phyloP scores from a whole-genome alignment of 1,140 invertebrate genomes.

The Aphidius ervi region DNA sequence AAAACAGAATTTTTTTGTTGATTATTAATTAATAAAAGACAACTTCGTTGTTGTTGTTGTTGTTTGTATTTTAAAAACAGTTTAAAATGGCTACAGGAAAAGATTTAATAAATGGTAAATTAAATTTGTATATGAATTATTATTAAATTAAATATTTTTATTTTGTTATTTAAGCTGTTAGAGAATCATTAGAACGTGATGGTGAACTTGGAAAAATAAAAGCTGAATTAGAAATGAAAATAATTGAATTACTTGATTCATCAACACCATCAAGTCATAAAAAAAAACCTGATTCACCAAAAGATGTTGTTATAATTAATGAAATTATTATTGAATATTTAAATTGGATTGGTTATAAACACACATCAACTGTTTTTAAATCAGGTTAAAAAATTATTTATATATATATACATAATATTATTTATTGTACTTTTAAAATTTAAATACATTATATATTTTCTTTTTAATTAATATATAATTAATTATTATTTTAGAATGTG shows the following conservation, averaged over 20 bases:
- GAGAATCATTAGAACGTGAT: slow-evolving; percentile 45
- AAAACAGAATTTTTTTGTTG: neutral
- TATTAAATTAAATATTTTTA: slow-evolving; percentile 13
- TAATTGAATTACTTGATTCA: slow-evolving; percentile 46
- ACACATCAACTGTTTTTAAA: slow-evolving; percentile 43
- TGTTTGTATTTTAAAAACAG: slow-evolving; percentile 14
- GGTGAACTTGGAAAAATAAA: slow-evolving; percentile 47
- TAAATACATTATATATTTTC: slow-evolving; percentile 26
- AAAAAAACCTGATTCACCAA: slow-evolving; percentile 36
- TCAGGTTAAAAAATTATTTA: slow-evolving; percentile 35
- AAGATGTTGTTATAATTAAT: slow-evolving; percentile 46
- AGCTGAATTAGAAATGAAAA: slow-evolving; percentile 48
- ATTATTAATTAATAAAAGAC: slow-evolving; percentile 1
- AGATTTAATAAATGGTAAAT: slow-evolving; percentile 47
- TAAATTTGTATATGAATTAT: neutral
- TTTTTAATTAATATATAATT: slow-evolving; percentile 5
- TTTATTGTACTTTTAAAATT: slow-evolving; percentile 8
- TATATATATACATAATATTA: neutral
- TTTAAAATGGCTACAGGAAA: slow-evolving; percentile 43
- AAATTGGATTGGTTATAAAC: slow-evolving; percentile 53
- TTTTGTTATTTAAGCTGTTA: slow-evolving; percentile 40
- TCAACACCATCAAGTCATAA: slow-evolving; percentile 32
- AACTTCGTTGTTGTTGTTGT: neutral
- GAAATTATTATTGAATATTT: slow-evolving; percentile 52
- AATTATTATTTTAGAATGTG: slow-evolving; percentile 41